Conservation (phyloP, 2,797 vertebrate genomes). For the Intellagama lesueurii region DNA sequence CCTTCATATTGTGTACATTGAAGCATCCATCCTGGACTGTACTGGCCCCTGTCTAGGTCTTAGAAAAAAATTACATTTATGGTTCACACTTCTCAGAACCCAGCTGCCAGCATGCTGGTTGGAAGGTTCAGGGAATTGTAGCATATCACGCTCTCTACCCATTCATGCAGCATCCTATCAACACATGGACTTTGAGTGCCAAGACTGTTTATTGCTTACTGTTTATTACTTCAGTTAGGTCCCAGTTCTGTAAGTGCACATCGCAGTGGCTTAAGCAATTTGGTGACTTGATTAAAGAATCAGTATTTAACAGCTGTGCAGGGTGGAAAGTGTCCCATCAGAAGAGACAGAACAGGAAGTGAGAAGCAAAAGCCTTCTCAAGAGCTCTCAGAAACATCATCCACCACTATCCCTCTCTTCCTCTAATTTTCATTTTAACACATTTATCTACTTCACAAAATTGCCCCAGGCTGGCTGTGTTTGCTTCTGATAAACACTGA, state of each 20-base stretch:
- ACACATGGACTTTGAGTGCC: neutral
- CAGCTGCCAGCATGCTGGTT: too few species aligned
- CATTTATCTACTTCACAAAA: neutral
- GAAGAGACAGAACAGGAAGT: neutral
- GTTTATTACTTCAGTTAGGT: constrained; percentile 21
- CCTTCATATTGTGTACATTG: too few species aligned
- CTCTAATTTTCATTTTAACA: neutral
- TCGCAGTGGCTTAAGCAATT: constrained; percentile 20
- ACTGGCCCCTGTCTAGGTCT: too few species aligned
- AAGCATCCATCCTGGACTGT: too few species aligned
- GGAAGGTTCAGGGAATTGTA: too few species aligned
- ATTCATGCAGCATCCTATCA: rapidly evolving
- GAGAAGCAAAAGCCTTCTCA: neutral
- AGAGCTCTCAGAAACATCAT: neutral
- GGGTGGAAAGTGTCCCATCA: neutral
- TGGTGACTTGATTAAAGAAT: rapidly evolving
- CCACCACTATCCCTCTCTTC: neutral
- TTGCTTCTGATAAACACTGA: too few species aligned
- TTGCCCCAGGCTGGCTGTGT: neutral
- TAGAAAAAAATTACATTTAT: too few species aligned
- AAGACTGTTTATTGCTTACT: constrained; percentile 18
- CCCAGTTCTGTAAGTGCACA: neutral
- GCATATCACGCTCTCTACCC: neutral
- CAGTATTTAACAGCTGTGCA: rapidly evolving
- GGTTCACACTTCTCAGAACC: too few species aligned